Conservation (phyloP, 2,797 vertebrate genomes). For the Scolopax rusticola region DNA sequence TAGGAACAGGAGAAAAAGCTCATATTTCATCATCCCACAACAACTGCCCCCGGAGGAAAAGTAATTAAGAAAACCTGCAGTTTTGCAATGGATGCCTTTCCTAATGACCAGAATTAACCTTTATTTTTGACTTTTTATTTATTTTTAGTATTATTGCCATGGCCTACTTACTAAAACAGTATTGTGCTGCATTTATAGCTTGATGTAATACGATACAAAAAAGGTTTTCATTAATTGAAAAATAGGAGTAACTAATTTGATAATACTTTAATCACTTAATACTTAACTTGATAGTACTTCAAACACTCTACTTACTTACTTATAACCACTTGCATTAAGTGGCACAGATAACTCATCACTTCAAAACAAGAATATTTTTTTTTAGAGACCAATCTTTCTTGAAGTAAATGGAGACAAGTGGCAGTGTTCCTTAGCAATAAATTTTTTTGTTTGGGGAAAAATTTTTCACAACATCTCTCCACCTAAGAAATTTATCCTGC, state of each 20-base stretch:
- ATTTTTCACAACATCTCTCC: background rate
- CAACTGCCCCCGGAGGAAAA: background rate
- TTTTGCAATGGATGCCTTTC: background rate
- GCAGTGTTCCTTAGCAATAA: background rate
- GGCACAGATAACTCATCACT: background rate
- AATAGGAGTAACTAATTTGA: background rate
- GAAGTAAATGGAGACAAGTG: background rate
- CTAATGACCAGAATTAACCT: background rate
- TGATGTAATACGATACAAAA: background rate
- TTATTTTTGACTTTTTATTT: background rate
- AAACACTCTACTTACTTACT: background rate
- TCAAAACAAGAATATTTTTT: background rate
- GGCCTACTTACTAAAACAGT: background rate
- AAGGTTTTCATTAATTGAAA: background rate
- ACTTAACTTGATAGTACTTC: background rate
- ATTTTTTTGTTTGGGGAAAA: conserved; percentile 8
- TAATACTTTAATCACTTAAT: background rate
- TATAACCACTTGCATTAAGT: background rate
- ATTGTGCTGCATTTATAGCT: background rate
- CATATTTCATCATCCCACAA: background rate
- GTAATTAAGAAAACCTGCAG: background rate
- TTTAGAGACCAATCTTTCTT: background rate
- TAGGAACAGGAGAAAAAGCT: background rate
- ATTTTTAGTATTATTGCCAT: background rate
- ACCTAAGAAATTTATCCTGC: conserved; percentile 9